Conservation (phyloP, 1,140 invertebrate genomes). For the Luehdorfia chinensis region DNA sequence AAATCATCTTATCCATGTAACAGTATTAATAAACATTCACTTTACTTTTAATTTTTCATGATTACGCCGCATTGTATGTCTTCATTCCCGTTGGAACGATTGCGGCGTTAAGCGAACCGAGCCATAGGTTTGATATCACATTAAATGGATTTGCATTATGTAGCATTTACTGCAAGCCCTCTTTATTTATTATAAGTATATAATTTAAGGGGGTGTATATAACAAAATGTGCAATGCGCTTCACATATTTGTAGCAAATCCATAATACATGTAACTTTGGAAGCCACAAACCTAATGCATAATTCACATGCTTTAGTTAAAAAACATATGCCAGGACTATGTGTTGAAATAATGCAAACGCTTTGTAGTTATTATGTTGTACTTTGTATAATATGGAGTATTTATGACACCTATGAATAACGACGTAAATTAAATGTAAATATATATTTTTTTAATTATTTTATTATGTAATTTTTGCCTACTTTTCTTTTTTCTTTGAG, state of each 20-base stretch:
- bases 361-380: constrained; percentile 4
- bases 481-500: no score
- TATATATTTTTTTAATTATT: no score
- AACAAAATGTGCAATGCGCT: constrained; percentile 25
- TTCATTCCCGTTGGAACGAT: constrained; percentile 47
- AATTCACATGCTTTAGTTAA: constrained; percentile 5
- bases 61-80: constrained; percentile 56
- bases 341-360: constrained; percentile 2
- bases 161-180: constrained; percentile 36
- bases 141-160: constrained; percentile 64
- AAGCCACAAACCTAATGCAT: constrained; percentile 1
- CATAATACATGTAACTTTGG: constrained; percentile 19
- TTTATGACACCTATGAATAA: no score
- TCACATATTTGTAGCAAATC: constrained; percentile 35
- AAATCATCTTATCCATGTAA: constrained; percentile 14
- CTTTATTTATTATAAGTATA: constrained; percentile 9
- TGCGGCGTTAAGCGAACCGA: constrained; percentile 61
- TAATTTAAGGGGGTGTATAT: constrained; percentile 5
- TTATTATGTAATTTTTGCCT: no score
- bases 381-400: no score
- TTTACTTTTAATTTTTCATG: constrained; percentile 71
- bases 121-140: constrained; percentile 72
- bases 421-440: no score
- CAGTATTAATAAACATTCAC: constrained; percentile 38
- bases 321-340: constrained; percentile 7